Percentiles rank a stretch among this genome's conserved stretches.
Evolutionary conservation across 2,113 vertebrate species (phyloP).

Genomic region (Cochlearius cochlearius): DNA sequence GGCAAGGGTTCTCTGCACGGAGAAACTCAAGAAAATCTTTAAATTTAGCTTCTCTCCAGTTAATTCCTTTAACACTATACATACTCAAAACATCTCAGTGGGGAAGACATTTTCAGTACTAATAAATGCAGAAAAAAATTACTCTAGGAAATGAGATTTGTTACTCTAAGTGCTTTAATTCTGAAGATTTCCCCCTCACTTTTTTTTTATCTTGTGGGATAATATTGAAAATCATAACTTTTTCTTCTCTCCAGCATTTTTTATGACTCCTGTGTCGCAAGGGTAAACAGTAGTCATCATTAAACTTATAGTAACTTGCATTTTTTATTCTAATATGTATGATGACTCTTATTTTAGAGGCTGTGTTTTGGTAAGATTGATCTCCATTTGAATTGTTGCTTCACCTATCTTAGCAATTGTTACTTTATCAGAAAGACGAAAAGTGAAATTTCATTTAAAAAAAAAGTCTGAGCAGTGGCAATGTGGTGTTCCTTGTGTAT

Average conservation of each 20-base stretch:
- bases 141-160: background rate
- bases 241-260: background rate
- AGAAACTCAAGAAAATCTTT: background rate
- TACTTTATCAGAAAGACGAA: background rate
- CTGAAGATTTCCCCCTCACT: background rate
- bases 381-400: background rate
- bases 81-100: background rate
- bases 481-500: background rate
- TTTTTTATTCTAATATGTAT: background rate
- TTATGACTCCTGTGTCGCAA: background rate
- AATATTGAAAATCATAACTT: background rate
- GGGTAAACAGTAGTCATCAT: background rate
- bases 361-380: background rate
- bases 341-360: background rate
- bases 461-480: background rate
- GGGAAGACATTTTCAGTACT: background rate
- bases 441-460: background rate
- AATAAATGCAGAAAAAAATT: background rate
- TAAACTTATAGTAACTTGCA: background rate
- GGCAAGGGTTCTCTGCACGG: background rate
- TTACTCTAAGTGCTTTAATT: background rate
- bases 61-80: background rate
- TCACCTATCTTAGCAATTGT: background rate
- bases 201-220: background rate
- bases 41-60: background rate